These are phyloP conservation scores for Cyphomyrus discorhynchus DNA, from an alignment of 2,113 vertebrate species.

Conservation along the genomic window DNA sequence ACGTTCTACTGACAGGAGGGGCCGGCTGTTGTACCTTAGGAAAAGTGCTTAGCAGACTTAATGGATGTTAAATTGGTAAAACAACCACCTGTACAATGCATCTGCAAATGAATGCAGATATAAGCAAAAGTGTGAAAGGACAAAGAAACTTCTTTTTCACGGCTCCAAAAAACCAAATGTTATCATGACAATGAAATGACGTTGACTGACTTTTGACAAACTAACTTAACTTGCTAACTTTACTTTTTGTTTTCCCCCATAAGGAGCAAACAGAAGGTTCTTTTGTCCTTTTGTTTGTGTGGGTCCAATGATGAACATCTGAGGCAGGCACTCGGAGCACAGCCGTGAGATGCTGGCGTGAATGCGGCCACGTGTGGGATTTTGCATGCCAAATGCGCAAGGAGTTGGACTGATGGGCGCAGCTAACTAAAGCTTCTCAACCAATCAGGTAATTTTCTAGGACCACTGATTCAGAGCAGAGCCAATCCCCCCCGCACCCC, in stretches of 20 bases:
- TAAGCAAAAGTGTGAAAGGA: neutral
- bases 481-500: neutral
- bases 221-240: neutral
- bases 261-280: neutral
- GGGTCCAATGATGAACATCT: neutral
- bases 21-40: neutral
- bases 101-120: neutral
- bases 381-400: neutral
- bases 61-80: neutral
- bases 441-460: neutral
- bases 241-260: neutral
- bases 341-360: neutral
- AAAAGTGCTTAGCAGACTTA: neutral
- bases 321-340: neutral
- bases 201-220: neutral
- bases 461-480: neutral
- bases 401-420: neutral
- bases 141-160: neutral
- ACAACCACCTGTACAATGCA: neutral
- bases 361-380: neutral
- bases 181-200: neutral
- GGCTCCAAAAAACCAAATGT: neutral
- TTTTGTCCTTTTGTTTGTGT: neutral
- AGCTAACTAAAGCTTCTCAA: neutral
- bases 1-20: neutral